phyloP scores from a whole-genome alignment of 2,888 invertebrate species.

The Polydesmus complanatus region DNA sequence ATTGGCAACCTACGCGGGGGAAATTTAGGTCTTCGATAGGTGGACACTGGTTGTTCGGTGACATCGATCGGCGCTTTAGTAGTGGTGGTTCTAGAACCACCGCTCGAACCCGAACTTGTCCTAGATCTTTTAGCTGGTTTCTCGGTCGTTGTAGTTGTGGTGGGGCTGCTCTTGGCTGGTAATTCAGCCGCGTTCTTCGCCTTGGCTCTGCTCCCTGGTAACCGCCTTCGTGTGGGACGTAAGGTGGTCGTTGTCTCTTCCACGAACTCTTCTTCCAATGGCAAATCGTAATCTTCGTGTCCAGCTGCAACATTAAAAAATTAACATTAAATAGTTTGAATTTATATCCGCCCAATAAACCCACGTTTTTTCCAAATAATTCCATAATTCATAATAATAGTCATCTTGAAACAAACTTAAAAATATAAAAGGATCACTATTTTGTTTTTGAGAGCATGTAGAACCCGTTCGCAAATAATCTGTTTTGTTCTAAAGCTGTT shows the following conservation, averaged over 20 bases:
- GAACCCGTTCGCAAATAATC: too few relatives aligned
- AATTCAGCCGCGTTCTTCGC: not conserved
- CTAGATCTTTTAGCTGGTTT: not conserved
- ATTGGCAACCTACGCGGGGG: not conserved
- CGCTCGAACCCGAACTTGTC: not conserved
- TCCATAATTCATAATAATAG: too few relatives aligned
- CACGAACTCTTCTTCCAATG: not conserved
- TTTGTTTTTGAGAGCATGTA: too few relatives aligned
- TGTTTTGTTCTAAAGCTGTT: too few relatives aligned
- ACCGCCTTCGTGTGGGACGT: not conserved
- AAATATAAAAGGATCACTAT: too few relatives aligned
- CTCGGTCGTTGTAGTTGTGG: not conserved
- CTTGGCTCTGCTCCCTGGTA: not conserved
- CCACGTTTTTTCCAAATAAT: too few relatives aligned
- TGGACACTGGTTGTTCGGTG: not conserved
- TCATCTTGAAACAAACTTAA: too few relatives aligned
- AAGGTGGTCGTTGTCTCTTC: not conserved
- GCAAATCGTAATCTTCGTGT: not conserved
- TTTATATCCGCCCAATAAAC: too few relatives aligned
- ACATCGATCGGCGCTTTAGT: not conserved
- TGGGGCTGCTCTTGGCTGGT: not conserved
- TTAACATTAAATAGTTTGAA: too few relatives aligned
- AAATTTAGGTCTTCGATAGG: not conserved
- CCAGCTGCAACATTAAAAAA: not conserved
- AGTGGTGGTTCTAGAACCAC: not conserved